A percentile compares a stretch with the other conserved stretches of the same genome.
Conservation (phyloP, 2,888 invertebrate species). For the Netelia melanura region DNA sequence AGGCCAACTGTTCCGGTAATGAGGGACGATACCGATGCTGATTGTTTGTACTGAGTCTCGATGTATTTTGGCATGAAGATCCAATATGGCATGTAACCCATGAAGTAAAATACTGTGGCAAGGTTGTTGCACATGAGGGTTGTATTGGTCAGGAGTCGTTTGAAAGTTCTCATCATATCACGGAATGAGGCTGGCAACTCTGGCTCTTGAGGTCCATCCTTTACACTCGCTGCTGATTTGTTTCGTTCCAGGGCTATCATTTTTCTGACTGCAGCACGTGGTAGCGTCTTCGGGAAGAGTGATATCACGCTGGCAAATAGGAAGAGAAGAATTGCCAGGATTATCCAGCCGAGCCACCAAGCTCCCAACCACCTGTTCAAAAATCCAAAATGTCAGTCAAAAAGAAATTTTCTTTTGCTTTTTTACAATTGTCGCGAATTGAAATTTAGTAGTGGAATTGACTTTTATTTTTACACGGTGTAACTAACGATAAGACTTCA, state of each 20-base stretch:
- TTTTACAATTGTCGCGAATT: too few relatives aligned
- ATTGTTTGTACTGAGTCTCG: slow-evolving; percentile 92
- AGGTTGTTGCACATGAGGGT: slow-evolving; percentile 91
- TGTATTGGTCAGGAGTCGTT: slow-evolving; percentile 88
- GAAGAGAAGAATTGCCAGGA: slow-evolving; percentile 87
- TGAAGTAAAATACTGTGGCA: slow-evolving; percentile 90
- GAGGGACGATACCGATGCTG: slow-evolving; percentile 91
- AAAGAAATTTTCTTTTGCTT: background rate
- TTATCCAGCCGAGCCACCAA: slow-evolving; percentile 93
- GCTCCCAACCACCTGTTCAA: slow-evolving; percentile 90
- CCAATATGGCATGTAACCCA: slow-evolving; percentile 91
- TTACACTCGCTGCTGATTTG: slow-evolving; percentile 78
- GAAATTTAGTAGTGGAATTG: too few relatives aligned
- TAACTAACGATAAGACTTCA: background rate
- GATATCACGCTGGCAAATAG: slow-evolving; percentile 88
- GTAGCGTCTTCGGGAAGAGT: slow-evolving; percentile 90
- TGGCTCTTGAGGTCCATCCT: slow-evolving; percentile 70
- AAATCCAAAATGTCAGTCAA: background rate
- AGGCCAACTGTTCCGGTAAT: slow-evolving; percentile 90
- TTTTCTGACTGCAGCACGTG: slow-evolving; percentile 88
- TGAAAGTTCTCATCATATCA: slow-evolving; percentile 89
- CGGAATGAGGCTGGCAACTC: slow-evolving; percentile 81
- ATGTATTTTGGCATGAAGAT: slow-evolving; percentile 94
- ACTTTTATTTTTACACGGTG: too few relatives aligned
- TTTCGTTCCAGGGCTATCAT: slow-evolving; percentile 82